Base-by-base conservation (phyloP, 2,797 vertebrate species). In the Falco concolor region DNA sequence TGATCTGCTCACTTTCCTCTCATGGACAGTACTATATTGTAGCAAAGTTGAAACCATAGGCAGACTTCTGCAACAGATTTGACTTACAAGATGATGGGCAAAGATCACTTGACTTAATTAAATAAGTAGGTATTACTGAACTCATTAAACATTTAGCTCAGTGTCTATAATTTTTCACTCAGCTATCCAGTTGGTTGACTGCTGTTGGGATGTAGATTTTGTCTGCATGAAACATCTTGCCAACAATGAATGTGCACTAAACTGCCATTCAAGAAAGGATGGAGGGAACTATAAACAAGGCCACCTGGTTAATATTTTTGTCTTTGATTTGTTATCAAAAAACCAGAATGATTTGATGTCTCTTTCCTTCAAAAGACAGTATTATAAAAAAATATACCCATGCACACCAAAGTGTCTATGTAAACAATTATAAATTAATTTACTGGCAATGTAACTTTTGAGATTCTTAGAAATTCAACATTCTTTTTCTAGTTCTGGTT, bases 321-420 rank as follows among this genome's bases (percentile, higher is more conserved):
- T 63, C 56, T 96, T 76, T 90, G 32, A 57, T 91, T 94, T 94
- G 13, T 78, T 95, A 79, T 94, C 45, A 91, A 84, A 95, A 69
- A 32, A n/a, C 63, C 22, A 18, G 15, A 64, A 44, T 21, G 7
- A 60, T 64, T 67, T 65, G 8, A 38, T 73, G 49, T 54, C 13
- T 75, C 25, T 83, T 67, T 36, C 59, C 30, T 70, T 91, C 45
- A 40, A 67, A 25, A 60, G 4, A 6, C 11, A 56, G 10, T 63
- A 82, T 57, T 44, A 79, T 60, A 24, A 45, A 34, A 34, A 61
- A 64, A 81, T 18, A 27, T 7, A 44, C 2, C 2, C 8, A 42
- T 7, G 12, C 2, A 36, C 8, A 60, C 6, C 75, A 68, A 84
- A n/a, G 6, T 72, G 8, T 28, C 27, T 30, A 36, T 12, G 42